Percentiles rank a stretch among this genome's conserved stretches.
Conservation (phyloP, 2,113 vertebrate species). For the Chionis minor region DNA sequence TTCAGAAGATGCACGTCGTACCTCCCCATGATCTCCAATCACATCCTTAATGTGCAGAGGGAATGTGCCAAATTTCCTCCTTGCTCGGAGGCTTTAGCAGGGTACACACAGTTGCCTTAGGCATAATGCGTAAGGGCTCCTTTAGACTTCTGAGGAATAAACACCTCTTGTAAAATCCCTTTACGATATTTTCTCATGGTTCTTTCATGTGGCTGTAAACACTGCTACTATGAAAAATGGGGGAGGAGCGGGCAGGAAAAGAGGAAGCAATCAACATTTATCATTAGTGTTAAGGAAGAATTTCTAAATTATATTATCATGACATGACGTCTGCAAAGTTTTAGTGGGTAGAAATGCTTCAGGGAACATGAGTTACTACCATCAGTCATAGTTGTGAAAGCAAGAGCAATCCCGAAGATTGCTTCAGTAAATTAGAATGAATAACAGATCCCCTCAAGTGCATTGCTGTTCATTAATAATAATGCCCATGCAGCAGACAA, state of each 20-base stretch:
- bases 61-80: neutral
- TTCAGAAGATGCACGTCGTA: neutral
- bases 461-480: constrained; percentile 27
- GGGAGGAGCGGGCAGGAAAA: neutral
- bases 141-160: neutral
- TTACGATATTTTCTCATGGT: neutral
- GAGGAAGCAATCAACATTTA: constrained; percentile 7
- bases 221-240: neutral
- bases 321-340: neutral
- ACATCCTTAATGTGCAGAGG: neutral
- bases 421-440: constrained; percentile 18
- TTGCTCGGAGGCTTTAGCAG: neutral
- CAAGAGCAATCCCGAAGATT: neutral
- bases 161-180: neutral
- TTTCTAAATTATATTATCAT: neutral
- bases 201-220: neutral
- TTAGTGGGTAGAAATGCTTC: constrained; percentile 1
- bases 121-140: neutral
- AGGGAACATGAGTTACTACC: neutral
- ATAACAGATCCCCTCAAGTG: constrained; percentile 13
- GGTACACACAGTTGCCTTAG: neutral
- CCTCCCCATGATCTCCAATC: neutral
- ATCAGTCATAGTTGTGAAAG: constrained; percentile 1
- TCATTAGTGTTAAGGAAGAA: neutral
- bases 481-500: neutral